Percentiles rank a stretch among this genome's conserved stretches.
phyloP scores from a whole-genome alignment of 1,140 invertebrate species.

The Megathymus violae region DNA sequence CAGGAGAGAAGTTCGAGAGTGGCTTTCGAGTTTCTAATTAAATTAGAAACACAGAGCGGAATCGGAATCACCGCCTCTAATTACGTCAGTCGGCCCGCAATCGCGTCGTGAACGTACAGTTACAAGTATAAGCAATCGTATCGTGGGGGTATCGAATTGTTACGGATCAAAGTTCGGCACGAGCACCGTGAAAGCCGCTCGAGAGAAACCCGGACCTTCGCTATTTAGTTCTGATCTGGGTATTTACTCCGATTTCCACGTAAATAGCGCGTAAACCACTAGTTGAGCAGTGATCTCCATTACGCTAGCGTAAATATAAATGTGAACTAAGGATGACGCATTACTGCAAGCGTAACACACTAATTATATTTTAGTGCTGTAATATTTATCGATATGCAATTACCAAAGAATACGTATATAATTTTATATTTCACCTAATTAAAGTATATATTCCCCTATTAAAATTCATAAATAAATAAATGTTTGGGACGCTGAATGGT shows the following conservation, averaged over 20 bases:
- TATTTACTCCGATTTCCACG: constrained; percentile 21
- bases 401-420: no score
- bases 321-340: background rate
- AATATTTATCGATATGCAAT: no score
- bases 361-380: no score
- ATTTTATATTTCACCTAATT: no score
- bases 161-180: constrained; percentile 18
- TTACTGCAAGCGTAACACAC: background rate
- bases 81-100: constrained; percentile 15
- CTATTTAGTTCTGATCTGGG: constrained; percentile 5
- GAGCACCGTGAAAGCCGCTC: constrained; percentile 13
- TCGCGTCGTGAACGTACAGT: constrained; percentile 1
- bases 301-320: constrained; percentile 1
- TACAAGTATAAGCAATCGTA: no score
- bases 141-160: constrained; percentile 3
- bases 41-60: constrained; percentile 12
- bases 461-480: no score
- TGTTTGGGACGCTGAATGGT: no score
- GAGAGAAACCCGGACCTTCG: constrained; percentile 1
- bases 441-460: no score
- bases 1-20: background rate
- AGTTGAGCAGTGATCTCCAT: constrained; percentile 10
- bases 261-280: constrained; percentile 2
- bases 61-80: constrained; percentile 20
- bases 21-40: constrained; percentile 1